A percentile compares a stretch with the other conserved stretches of the same genome.
Evolutionary conservation across 2,888 invertebrate species (phyloP).

Genomic region (Sinodicranocentrus sp.): DNA sequence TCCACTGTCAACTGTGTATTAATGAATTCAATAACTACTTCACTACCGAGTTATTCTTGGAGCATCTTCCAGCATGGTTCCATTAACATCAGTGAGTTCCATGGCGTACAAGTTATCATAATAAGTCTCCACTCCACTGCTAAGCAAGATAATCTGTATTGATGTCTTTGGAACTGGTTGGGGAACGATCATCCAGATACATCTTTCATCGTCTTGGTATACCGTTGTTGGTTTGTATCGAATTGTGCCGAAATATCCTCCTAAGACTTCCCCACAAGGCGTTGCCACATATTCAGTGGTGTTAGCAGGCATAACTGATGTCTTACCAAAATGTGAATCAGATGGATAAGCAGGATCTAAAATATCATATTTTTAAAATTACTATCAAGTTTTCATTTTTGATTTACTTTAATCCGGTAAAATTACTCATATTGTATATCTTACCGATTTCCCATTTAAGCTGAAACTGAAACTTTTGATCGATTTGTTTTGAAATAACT

Average conservation of each 20-base stretch:
- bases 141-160: background rate
- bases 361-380: conserved; percentile 5
- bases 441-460: background rate
- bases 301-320: background rate
- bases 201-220: background rate
- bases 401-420: too few relatives aligned
- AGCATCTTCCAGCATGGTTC: background rate
- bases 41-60: background rate
- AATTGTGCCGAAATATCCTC: background rate
- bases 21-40: too few relatives aligned
- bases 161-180: background rate
- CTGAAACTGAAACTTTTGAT: background rate
- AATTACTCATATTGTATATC: background rate
- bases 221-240: background rate
- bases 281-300: background rate
- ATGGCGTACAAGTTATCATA: background rate
- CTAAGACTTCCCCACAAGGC: background rate
- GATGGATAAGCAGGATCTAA: background rate
- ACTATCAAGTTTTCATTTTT: too few relatives aligned
- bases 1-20: too few relatives aligned
- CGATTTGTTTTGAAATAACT: background rate
- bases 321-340: background rate
- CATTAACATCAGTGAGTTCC: background rate
- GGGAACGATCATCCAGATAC: background rate
- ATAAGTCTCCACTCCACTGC: background rate